Percentiles rank a stretch among this genome's conserved stretches.
phyloP scores from a whole-genome alignment of 92 coral and sea anemone genomes.

The Chrysogorgia sp. region DNA sequence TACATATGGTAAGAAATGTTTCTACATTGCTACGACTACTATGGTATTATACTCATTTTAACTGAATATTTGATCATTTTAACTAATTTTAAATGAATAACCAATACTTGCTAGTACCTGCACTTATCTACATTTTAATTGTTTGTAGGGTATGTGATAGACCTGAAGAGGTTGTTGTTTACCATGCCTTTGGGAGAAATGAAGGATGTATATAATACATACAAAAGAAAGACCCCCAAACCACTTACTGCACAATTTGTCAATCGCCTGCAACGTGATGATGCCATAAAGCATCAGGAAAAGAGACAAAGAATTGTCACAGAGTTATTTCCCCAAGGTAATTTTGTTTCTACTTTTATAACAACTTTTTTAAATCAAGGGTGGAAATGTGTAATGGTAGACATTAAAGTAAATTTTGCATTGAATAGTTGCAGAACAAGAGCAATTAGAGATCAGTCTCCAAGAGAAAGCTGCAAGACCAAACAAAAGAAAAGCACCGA shows the following conservation, averaged over 20 bases:
- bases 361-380: no score
- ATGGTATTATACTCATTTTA: no score
- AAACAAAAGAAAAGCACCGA: conserved; percentile 4
- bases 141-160: conserved; percentile 46
- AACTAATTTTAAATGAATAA: no score
- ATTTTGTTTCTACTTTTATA: no score
- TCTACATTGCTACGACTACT: no score
- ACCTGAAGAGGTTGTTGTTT: conserved; percentile 28
- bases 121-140: not conserved
- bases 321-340: conserved; percentile 49
- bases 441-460: not conserved
- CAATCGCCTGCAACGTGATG: conserved; percentile 24
- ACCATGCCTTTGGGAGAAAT: not conserved
- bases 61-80: no score
- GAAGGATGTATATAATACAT: conserved; percentile 21
- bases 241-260: conserved; percentile 47
- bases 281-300: conserved; percentile 37
- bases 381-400: no score
- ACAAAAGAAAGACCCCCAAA: conserved; percentile 31
- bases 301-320: conserved; percentile 40
- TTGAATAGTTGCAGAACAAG: no score
- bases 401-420: no score
- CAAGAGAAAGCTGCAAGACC: not conserved
- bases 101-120: no score
- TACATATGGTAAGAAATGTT: no score